Conservation (phyloP, 2,797 vertebrate genomes). For the Propithecus perrieri region DNA sequence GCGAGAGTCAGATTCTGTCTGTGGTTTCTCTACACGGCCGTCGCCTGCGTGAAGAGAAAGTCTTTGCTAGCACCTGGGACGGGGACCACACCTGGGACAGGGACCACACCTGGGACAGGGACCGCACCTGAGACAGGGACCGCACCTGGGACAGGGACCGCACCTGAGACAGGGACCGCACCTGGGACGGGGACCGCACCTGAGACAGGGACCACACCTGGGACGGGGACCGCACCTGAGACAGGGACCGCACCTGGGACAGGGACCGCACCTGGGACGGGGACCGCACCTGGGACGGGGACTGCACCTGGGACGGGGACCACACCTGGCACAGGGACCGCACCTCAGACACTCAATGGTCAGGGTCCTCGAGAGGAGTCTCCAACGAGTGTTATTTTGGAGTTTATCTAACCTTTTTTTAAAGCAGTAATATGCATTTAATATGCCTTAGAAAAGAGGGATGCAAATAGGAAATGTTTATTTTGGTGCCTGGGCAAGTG, state of each 20-base stretch:
- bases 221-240: too few species aligned
- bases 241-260: too few species aligned
- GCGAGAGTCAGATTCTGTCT: fast-evolving
- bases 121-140: too few species aligned
- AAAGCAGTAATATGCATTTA: fast-evolving
- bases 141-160: fast-evolving
- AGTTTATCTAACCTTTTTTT: fast-evolving
- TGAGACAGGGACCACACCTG: fast-evolving
- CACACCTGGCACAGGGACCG: fast-evolving
- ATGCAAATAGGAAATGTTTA: fast-evolving
- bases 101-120: too few species aligned
- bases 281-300: too few species aligned
- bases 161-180: fast-evolving
- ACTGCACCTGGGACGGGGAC: fast-evolving
- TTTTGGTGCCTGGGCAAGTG: too few species aligned
- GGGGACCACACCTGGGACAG: too few species aligned
- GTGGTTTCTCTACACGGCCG: fast-evolving
- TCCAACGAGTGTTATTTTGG: fast-evolving
- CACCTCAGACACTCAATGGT: not conserved
- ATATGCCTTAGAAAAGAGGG: not conserved
- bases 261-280: fast-evolving
- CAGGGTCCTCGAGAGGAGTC: too few species aligned
- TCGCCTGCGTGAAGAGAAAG: fast-evolving
- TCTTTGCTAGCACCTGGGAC: fast-evolving
- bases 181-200: too few species aligned